These are phyloP conservation scores for Pteropus rufus DNA, from an alignment of 2,797 vertebrate species.

Conservation along the genomic window DNA sequence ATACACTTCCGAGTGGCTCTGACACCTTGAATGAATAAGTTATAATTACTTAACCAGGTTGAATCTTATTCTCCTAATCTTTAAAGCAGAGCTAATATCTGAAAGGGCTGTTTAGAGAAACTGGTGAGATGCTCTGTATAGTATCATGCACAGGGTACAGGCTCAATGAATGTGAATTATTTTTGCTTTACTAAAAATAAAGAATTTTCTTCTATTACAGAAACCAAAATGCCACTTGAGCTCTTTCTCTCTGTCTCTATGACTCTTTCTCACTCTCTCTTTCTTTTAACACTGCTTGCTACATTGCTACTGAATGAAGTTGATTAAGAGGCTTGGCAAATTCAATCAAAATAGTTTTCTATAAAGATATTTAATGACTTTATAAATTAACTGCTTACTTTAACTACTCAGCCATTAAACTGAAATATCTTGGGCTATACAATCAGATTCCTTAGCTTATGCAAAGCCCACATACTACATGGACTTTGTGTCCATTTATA, in stretches of 20 bases:
- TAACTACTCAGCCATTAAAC: neutral
- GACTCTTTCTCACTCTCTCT: neutral
- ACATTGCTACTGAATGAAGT: neutral
- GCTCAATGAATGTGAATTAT: neutral
- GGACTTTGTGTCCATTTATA: neutral
- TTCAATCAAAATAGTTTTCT: neutral
- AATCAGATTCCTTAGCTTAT: neutral
- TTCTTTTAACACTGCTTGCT: neutral
- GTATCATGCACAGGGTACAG: neutral
- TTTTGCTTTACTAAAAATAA: conserved; percentile 27
- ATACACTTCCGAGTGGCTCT: neutral
- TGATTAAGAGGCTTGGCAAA: neutral
- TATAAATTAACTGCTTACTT: conserved; percentile 32
- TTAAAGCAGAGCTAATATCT: neutral
- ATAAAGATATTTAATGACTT: neutral
- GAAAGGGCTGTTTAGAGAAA: neutral
- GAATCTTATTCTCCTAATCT: neutral
- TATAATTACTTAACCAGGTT: neutral
- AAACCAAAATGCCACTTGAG: neutral
- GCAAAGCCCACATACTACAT: neutral
- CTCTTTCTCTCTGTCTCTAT: neutral
- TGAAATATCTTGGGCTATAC: neutral
- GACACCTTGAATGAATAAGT: neutral
- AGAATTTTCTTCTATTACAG: neutral
- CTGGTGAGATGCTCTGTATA: neutral